Percentiles rank a stretch among this genome's conserved stretches.
Conservation (phyloP, 2,113 vertebrate genomes). For the Xenopus tropicalis region UCB_Xtro_10.0 CM004444.2:48855501-48856000, state of each 20-base stretch:
- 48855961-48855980: slow-evolving; percentile 94
- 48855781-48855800: too few species aligned
- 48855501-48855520: slow-evolving; percentile 95
- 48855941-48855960: slow-evolving; percentile 95
- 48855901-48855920: slow-evolving; percentile 92
- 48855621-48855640: not conserved
- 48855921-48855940: slow-evolving; percentile 91
- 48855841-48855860: too few species aligned
- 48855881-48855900: slow-evolving; percentile 44
- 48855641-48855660: too few species aligned
- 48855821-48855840: too few species aligned
- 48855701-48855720: too few species aligned
- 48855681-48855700: too few species aligned
- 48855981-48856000: slow-evolving; percentile 92
- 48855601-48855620: too few species aligned
- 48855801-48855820: too few species aligned
- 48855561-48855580: not conserved
- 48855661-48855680: too few species aligned
- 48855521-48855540: slow-evolving; percentile 75
- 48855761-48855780: too few species aligned
- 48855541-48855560: not conserved
- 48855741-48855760: too few species aligned
- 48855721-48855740: too few species aligned
- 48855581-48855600: not conserved
- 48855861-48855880: not conserved